A percentile compares a stretch with the other conserved stretches of the same genome.
Evolutionary conservation across 2,797 vertebrate genomes (phyloP).

Genomic region (Sus cebifrons): DNA sequence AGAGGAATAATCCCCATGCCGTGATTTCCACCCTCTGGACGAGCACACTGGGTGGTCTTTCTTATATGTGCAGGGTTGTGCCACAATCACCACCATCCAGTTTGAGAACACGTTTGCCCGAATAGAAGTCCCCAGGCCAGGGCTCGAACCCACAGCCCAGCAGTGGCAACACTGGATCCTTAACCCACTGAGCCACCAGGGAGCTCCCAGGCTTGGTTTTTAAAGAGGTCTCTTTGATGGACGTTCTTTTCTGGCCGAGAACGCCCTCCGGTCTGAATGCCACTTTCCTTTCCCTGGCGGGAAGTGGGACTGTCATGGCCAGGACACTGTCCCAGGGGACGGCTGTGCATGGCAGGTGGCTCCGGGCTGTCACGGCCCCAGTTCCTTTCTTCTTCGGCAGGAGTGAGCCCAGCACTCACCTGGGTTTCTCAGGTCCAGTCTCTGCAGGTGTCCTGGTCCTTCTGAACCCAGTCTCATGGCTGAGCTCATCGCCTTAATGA

Average conservation of each 20-base stretch:
- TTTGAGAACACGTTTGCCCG: too few relatives aligned
- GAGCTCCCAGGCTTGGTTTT: too few relatives aligned
- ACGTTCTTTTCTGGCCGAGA: background rate
- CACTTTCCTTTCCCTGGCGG: rapidly evolving
- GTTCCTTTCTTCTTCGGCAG: rapidly evolving
- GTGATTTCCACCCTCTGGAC: background rate
- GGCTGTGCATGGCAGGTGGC: too few relatives aligned
- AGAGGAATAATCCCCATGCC: background rate
- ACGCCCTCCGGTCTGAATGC: background rate
- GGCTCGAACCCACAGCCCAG: too few relatives aligned
- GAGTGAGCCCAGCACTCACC: background rate
- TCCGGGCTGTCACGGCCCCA: background rate
- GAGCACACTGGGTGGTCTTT: rapidly evolving
- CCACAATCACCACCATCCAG: rapidly evolving
- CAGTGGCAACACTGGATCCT: too few relatives aligned
- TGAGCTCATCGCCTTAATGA: background rate
- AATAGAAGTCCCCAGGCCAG: too few relatives aligned
- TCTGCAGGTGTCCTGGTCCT: rapidly evolving
- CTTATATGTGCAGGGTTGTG: rapidly evolving
- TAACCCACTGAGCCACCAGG: too few relatives aligned
- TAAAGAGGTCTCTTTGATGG: too few relatives aligned
- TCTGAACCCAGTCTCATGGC: background rate
- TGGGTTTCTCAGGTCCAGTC: background rate
- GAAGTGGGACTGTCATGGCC: rapidly evolving
- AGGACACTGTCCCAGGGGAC: rapidly evolving